Base-by-base conservation (phyloP, 1,140 invertebrate genomes). In the Drosophila jambulina region DNA sequence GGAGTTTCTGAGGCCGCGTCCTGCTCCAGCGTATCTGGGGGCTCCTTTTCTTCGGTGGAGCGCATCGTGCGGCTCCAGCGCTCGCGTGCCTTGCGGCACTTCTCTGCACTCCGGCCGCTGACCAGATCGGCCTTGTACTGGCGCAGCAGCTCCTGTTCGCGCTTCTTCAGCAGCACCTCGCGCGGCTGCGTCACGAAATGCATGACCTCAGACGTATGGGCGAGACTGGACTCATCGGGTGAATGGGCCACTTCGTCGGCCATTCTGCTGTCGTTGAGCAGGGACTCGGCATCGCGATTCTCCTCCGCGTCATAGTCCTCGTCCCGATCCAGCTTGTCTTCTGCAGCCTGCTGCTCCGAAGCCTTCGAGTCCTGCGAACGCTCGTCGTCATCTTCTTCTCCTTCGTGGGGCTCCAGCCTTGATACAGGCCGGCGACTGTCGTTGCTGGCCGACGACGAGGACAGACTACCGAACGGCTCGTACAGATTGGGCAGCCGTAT, bases 401-500 rank as follows among this genome's bases (percentile, higher is more conserved):
- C 25, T 2, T 56, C 25, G 12, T 53, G 10, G 0, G 36, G 25
- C 10, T 38, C 10, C 23, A 19, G 17, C 4, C 15, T n/a, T 6
- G 51, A 29, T 0, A 34, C 29, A 9, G 38, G 36, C 17, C 36
- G 48, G 2, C 57, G 43, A 17, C 34, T 75, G 7, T 62, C 40
- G n/a, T 82, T 68, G 57, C 64, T 82, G n/a, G 59, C 68, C 2
- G 74, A 56, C 10, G 62, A 43, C 13, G 23, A 45, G 19, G 19
- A 56, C 34, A 56, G 21, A n/a, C 74, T 45, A 5, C 57, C 38
- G 15, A 48, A 38, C 6, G 49, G 29, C 25, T 80, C 54, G 10
- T 90, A 88, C 38, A 88, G 60, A 45, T 80, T 90, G 45, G 84
- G 84, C 51, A 88, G 23, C 17, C 75, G 25, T 9, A 88, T 88